Conservation (phyloP, 2,888 invertebrate species). For the Sinhomidia bicolor region DNA sequence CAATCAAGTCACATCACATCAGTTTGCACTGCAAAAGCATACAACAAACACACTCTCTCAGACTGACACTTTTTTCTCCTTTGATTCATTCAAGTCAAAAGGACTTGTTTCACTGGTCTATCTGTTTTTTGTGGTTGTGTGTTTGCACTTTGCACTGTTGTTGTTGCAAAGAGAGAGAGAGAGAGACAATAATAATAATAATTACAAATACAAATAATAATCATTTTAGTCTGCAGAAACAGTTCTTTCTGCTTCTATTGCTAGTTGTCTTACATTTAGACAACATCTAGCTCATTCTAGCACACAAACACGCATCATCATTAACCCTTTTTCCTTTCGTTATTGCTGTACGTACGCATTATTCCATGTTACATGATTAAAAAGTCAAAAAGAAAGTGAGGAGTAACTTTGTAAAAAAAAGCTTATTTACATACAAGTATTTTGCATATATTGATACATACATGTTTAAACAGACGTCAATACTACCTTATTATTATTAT, state of each 20-base stretch:
- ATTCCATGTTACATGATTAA: background rate
- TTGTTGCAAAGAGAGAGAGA: background rate
- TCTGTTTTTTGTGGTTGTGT: background rate
- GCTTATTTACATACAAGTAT: background rate
- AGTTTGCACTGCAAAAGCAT: slow-evolving; percentile 19
- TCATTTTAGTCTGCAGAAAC: background rate
- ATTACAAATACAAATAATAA: slow-evolving; percentile 45
- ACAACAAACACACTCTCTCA: background rate
- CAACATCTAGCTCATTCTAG: too few relatives aligned
- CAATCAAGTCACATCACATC: slow-evolving; percentile 44
- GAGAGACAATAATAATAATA: slow-evolving; percentile 14
- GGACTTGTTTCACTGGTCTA: background rate
- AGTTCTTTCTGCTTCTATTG: background rate
- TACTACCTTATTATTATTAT: background rate
- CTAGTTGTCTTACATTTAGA: background rate
- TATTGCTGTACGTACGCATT: background rate
- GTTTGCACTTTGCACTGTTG: too few relatives aligned
- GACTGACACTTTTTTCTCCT: background rate
- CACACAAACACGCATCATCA: background rate
- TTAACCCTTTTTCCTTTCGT: background rate
- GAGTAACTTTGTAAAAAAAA: background rate
- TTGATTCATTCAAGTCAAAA: background rate
- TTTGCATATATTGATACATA: background rate
- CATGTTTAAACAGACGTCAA: background rate
- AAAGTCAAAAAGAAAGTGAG: slow-evolving; percentile 29